Percentiles rank a stretch among this genome's conserved stretches.
Evolutionary conservation across 1,140 invertebrate genomes (phyloP).

Genomic region (Drosophila miranda): DNA sequence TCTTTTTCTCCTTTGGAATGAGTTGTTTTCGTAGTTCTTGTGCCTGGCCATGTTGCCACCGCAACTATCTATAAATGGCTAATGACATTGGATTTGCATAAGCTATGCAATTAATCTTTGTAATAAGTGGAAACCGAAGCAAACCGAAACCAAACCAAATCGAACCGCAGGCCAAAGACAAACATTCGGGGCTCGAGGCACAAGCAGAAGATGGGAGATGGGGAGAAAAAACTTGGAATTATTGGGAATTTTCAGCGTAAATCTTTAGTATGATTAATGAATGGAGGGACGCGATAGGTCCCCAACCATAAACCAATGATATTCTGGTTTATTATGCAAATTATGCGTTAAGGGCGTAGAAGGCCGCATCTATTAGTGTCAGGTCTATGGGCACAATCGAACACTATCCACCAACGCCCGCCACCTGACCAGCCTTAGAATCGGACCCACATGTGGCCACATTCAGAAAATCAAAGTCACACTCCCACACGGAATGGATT

Average conservation of each 20-base stretch:
- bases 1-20: slow-evolving; percentile 10
- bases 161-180: slow-evolving; percentile 38
- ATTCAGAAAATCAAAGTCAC: slow-evolving; percentile 23
- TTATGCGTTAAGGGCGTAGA: slow-evolving; percentile 69
- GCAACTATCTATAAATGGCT: slow-evolving; percentile 69
- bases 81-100: slow-evolving; percentile 78
- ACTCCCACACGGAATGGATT: slow-evolving; percentile 1
- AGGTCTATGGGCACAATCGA: slow-evolving; percentile 15
- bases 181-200: slow-evolving; percentile 34
- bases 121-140: slow-evolving; percentile 74
- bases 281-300: slow-evolving; percentile 47
- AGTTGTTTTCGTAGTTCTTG: slow-evolving; percentile 17
- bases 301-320: slow-evolving; percentile 13
- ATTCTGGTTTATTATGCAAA: slow-evolving; percentile 68
- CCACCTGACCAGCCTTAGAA: slow-evolving; percentile 31
- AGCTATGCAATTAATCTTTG: slow-evolving; percentile 76
- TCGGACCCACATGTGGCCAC: background rate
- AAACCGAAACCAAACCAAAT: slow-evolving; percentile 25
- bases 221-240: slow-evolving; percentile 41
- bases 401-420: slow-evolving; percentile 19
- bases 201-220: slow-evolving; percentile 14
- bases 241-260: slow-evolving; percentile 70
- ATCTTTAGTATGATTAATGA: slow-evolving; percentile 75
- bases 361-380: slow-evolving; percentile 72
- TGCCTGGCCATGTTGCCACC: slow-evolving; percentile 61